phyloP scores from a whole-genome alignment of 2,888 invertebrate genomes.

The Tanytarsus gracilentus region DNA sequence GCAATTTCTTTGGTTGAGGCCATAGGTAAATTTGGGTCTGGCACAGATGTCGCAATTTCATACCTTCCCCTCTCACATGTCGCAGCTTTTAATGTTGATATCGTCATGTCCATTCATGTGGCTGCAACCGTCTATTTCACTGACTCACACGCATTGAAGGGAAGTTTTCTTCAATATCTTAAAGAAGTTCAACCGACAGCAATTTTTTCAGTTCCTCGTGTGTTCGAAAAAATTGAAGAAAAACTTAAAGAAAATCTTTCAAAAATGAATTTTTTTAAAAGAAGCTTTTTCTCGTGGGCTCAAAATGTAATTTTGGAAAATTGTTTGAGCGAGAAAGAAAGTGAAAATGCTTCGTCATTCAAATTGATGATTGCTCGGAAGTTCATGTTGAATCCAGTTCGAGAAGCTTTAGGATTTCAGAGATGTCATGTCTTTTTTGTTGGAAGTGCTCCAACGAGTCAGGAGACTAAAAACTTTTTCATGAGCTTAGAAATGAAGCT shows the following conservation, averaged over 20 bases:
- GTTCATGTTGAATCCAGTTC: slow-evolving; percentile 70
- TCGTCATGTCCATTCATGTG: slow-evolving; percentile 52
- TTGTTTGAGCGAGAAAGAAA: slow-evolving; percentile 47
- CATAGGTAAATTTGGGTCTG: slow-evolving; percentile 37
- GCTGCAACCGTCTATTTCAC: slow-evolving; percentile 65
- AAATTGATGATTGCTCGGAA: slow-evolving; percentile 71
- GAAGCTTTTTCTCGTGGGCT: slow-evolving; percentile 48
- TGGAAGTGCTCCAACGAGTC: slow-evolving; percentile 78
- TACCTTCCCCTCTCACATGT: slow-evolving; percentile 77
- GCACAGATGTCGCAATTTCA: slow-evolving; percentile 53
- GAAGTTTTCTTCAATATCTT: slow-evolving; percentile 59
- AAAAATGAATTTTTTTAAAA: slow-evolving; percentile 40
- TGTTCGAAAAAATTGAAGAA: slow-evolving; percentile 82
- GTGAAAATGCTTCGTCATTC: slow-evolving; percentile 51
- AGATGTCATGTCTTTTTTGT: slow-evolving; percentile 59
- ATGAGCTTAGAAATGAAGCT: slow-evolving; percentile 76
- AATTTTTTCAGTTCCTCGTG: slow-evolving; percentile 73
- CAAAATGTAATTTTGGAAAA: slow-evolving; percentile 57
- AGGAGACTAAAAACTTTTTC: slow-evolving; percentile 79
- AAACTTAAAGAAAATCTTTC: slow-evolving; percentile 49
- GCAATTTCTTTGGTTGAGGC: not conserved
- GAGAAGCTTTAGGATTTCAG: slow-evolving; percentile 68
- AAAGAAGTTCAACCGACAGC: slow-evolving; percentile 63
- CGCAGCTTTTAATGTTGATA: slow-evolving; percentile 71
- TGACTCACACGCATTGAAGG: slow-evolving; percentile 71